Evolutionary conservation across 2,888 invertebrate species (phyloP), one percentile per base, ranked within the genome.

Genomic region (Drosophila tripunctata): DNA sequence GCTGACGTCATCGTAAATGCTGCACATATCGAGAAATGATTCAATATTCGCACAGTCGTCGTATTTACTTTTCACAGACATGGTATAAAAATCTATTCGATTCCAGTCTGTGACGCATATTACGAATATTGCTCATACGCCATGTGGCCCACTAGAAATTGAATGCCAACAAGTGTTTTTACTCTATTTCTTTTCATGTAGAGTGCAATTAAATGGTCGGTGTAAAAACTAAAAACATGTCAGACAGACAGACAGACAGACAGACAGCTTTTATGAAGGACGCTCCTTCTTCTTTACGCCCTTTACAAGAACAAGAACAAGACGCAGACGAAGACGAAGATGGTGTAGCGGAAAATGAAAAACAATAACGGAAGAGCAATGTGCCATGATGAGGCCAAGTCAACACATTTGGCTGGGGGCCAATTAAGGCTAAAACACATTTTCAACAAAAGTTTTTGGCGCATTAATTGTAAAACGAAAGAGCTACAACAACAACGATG

Each of bases 341-440:
- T 14, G 14, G 8, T 14, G 22, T 19, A 17, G 8, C 8, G 27
- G 27, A 10, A 8, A 27, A 12, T 5, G 6, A 30, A 51, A 12
- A 51, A 52, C 30, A 41, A 50, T 33, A 58, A 64, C 60, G 63
- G 52, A 69, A 75, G 58, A 60, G 58, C 79, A 75, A 54, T 50
- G 73, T 54, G 64, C 68, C 44, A 47, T 66, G 81, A 75, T 70
- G 78, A 85, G 79, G 79, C 86, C 79, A 80, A 85, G 79, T 79
- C 86, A 83, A 69, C 78, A 76, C 57, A 74, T 50, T 87, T 83
- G 83, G 83, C 87, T 15, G 17, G 0, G 40, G 14, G 77, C 83
- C 87, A 83, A 81, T 56, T 54, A 50, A 60, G 61, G 69, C 75
- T 56, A 45, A 60, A 50, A 47, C 57, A 69, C 35, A 68, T 67